Evolutionary conservation across 2,888 invertebrate genomes (phyloP).

Genomic region (Noctua janthe): DNA sequence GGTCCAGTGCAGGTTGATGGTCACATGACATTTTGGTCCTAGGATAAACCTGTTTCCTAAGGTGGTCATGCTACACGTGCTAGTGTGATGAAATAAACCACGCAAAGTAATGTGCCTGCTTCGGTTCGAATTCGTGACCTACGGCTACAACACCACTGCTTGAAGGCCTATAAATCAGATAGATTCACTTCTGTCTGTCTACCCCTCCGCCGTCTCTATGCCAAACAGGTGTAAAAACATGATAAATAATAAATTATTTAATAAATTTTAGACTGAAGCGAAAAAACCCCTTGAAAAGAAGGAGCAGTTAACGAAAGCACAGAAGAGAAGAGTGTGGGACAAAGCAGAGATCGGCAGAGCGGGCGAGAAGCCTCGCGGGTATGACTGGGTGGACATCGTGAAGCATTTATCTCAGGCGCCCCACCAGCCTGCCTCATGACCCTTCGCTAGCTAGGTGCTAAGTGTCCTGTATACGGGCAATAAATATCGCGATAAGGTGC

Average conservation of each 20-base stretch:
- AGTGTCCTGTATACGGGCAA: neutral
- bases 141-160: neutral
- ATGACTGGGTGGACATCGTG: conserved; percentile 99
- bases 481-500: conserved; percentile 16
- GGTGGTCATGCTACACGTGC: too few species aligned
- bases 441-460: conserved; percentile 34
- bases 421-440: conserved; percentile 82
- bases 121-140: neutral
- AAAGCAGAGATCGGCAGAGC: conserved; percentile 93
- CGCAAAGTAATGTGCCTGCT: neutral
- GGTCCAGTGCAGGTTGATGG: neutral
- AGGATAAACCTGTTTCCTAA: neutral
- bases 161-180: neutral
- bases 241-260: conserved; percentile 1
- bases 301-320: conserved; percentile 97
- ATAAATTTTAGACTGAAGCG: conserved; percentile 76
- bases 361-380: conserved; percentile 96
- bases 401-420: conserved; percentile 96
- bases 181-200: neutral
- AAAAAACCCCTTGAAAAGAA: conserved; percentile 92
- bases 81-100: neutral
- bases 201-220: neutral
- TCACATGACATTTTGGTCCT: neutral
- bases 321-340: conserved; percentile 97
- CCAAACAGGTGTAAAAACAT: neutral